phyloP scores from a whole-genome alignment of 1,140 invertebrate species.

The Bacillus rossius region DNA sequence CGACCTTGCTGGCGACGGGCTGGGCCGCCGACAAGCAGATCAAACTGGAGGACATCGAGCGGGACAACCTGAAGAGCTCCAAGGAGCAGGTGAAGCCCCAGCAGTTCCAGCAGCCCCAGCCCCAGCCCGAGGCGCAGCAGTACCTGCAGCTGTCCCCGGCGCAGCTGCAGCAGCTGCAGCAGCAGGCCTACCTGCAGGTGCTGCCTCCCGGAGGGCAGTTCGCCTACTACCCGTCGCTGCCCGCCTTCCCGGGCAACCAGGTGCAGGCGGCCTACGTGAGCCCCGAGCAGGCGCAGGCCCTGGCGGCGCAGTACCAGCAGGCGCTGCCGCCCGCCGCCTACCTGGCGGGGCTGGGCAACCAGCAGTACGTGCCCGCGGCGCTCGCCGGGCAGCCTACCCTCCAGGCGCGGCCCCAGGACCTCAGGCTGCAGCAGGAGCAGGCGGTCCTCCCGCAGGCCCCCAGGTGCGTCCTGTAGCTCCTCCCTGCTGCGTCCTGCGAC shows the following conservation, averaged over 20 bases:
- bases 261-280: neutral
- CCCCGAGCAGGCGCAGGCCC: neutral
- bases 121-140: neutral
- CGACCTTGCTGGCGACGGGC: constrained; percentile 1
- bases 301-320: neutral
- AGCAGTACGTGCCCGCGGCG: neutral
- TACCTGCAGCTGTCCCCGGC: neutral
- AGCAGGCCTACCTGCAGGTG: constrained; percentile 1
- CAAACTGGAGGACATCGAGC: constrained; percentile 15
- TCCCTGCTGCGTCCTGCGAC: too few species aligned
- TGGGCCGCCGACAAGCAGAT: constrained; percentile 5
- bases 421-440: too few species aligned
- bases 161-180: constrained; percentile 7
- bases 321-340: neutral
- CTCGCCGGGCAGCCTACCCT: neutral
- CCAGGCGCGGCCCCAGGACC: too few species aligned
- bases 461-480: too few species aligned
- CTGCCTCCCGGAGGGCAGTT: constrained; percentile 6
- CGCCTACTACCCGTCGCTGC: neutral
- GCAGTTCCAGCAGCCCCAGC: constrained; percentile 2
- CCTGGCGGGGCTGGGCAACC: too few species aligned
- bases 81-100: neutral
- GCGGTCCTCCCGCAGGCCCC: too few species aligned
- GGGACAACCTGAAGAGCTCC: constrained; percentile 1
- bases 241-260: constrained; percentile 7